Base-by-base conservation (phyloP, 2,888 invertebrate genomes). In the Mystacides longicornis region DNA sequence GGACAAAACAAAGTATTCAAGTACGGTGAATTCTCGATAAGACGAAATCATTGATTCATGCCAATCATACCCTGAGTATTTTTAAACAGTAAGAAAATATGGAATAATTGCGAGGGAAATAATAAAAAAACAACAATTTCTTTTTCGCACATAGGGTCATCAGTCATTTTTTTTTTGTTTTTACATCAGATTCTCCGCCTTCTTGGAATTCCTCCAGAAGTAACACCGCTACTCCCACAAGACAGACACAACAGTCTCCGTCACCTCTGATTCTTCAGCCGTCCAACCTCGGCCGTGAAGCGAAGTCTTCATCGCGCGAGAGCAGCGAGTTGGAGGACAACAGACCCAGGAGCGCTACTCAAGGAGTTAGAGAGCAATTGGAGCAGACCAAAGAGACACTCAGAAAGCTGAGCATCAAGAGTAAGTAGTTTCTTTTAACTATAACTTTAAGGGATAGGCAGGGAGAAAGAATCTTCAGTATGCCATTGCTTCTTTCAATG, bases 341-440 rank as follows among this genome's bases (percentile, higher is more conserved):
- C 20, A 23, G 75, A 1, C 75, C 75, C 1, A 73, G 72, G 1
- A 73, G 73, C 53, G 75, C 75, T 2, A 75, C 76, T 37, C 70
- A 67, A 52, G 65, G 71, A 1, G 68, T 76, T 31, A 63, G 75
- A 11, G 60, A 71, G 0, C 75, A 77, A 63, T 66, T 77, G 0
- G 72, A 76, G 61, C 59, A 37, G 42, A 58, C 65, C 31, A 64
- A 16, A 68, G 1, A 67, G 64, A 20, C 23, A 0, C 70, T 72
- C 58, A 64, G 74, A 2, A 62, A 75, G 21, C 67, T 73, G 22
- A 75, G 75, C 42, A 63, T 75, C 11, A 62, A 74, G 61, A 73
- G 75, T 75, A 58, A 71, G 74, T 14, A 3, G 5, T 45, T 43
- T 27, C 5, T 27, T 11, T 70, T 48, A 21, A 33, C 27, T 22